Evolutionary conservation across 2,888 invertebrate genomes (phyloP).

Genomic region (Sesia bembeciformis): DNA sequence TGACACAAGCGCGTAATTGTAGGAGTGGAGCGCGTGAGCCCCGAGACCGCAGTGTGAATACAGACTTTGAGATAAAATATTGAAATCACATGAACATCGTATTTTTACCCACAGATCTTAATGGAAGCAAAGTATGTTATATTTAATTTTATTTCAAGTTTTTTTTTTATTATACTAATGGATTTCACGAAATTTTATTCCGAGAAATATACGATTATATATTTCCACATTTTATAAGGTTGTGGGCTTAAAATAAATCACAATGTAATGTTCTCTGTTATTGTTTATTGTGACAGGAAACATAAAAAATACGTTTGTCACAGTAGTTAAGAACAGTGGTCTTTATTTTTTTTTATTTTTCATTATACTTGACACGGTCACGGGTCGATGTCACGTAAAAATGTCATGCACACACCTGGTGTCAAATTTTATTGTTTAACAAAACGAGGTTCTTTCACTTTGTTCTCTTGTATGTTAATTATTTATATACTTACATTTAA

Average conservation of each 20-base stretch:
- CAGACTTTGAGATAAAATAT: constrained; percentile 60
- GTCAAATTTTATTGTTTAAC: not conserved
- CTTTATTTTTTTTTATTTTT: not conserved
- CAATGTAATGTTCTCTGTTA: not conserved
- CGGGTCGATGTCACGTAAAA: not conserved
- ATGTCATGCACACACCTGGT: not conserved
- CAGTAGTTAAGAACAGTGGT: not conserved
- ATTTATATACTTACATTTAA: no score
- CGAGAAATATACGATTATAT: not conserved
- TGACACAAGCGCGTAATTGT: constrained; percentile 75
- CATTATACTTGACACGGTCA: not conserved
- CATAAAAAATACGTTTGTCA: not conserved
- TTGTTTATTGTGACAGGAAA: not conserved
- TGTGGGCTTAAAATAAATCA: not conserved
- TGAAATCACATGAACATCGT: constrained; percentile 25
- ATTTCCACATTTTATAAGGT: not conserved
- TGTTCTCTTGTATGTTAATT: not conserved
- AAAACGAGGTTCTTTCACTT: not conserved
- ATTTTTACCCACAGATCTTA: not conserved
- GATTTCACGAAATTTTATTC: not conserved
- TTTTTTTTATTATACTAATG: no score
- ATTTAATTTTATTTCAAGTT: no score
- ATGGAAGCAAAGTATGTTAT: no score
- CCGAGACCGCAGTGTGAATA: constrained; percentile 51
- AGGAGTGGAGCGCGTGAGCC: constrained; percentile 63